Conservation (phyloP, 2,888 invertebrate genomes). For the Celastrina argiolus region DNA sequence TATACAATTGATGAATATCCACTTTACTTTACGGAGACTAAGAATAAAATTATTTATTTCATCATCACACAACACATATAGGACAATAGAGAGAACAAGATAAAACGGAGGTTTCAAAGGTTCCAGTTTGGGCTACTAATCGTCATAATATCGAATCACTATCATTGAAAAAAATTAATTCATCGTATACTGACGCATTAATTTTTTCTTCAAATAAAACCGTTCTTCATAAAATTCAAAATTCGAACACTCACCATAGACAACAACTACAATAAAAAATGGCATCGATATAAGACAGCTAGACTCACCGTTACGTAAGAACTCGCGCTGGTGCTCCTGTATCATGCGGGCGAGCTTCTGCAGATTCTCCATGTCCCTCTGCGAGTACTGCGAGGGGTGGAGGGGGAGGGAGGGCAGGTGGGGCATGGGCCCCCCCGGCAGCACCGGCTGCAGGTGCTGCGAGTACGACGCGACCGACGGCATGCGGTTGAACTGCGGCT, state of each 20-base stretch:
- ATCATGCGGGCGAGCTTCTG: constrained; percentile 88
- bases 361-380: constrained; percentile 86
- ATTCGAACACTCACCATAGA: not conserved
- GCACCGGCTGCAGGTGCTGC: constrained; percentile 86
- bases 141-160: too few species aligned
- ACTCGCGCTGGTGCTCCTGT: constrained; percentile 62
- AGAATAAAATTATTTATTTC: too few species aligned
- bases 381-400: constrained; percentile 78
- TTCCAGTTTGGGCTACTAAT: too few species aligned
- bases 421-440: constrained; percentile 79
- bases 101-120: too few species aligned
- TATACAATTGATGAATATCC: too few species aligned
- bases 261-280: not conserved
- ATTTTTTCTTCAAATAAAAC: not conserved
- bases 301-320: constrained; percentile 61
- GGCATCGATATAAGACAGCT: constrained; percentile 15
- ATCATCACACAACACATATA: too few species aligned
- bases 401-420: constrained; percentile 76
- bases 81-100: too few species aligned
- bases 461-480: constrained; percentile 74
- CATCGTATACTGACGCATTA: too few species aligned
- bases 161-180: too few species aligned
- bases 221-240: not conserved
- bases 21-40: too few species aligned
- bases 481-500: constrained; percentile 76